phyloP scores from a whole-genome alignment of 2,797 vertebrate species.

The Tapera naevia region DNA sequence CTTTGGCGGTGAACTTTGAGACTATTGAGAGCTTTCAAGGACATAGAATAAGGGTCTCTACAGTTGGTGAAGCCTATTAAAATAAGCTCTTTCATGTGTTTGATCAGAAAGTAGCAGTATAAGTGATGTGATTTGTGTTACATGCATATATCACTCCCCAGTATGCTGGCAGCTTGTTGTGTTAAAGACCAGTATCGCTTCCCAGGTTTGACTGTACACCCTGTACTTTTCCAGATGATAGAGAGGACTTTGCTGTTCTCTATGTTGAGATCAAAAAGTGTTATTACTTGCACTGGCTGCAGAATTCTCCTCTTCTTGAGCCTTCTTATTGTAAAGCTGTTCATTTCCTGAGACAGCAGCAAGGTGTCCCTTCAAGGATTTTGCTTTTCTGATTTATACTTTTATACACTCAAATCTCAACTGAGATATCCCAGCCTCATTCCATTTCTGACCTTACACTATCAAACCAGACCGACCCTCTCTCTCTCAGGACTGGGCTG shows the following conservation, averaged over 20 bases:
- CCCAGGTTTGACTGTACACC: not conserved
- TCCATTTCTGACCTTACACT: conserved; percentile 75
- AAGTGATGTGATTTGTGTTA: not conserved
- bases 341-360: conserved; percentile 72
- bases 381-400: conserved; percentile 78
- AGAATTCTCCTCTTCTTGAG: not conserved
- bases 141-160: not conserved
- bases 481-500: conserved; percentile 73
- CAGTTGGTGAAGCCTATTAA: not conserved
- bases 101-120: not conserved
- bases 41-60: not conserved
- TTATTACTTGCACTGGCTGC: conserved; percentile 32
- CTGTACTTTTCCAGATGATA: not conserved
- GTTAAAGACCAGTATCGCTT: not conserved
- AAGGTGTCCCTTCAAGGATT: conserved; percentile 78
- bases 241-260: not conserved
- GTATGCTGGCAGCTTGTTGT: not conserved
- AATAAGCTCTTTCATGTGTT: not conserved
- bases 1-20: conserved; percentile 52
- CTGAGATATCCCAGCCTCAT: conserved; percentile 72
- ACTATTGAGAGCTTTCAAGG: conserved; percentile 58
- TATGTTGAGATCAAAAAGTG: not conserved
- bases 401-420: conserved; percentile 71
- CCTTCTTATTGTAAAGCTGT: conserved; percentile 72
- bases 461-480: conserved; percentile 70